Conservation (phyloP, 2,888 invertebrate genomes). For the Ganaspis brasiliensis region DNA sequence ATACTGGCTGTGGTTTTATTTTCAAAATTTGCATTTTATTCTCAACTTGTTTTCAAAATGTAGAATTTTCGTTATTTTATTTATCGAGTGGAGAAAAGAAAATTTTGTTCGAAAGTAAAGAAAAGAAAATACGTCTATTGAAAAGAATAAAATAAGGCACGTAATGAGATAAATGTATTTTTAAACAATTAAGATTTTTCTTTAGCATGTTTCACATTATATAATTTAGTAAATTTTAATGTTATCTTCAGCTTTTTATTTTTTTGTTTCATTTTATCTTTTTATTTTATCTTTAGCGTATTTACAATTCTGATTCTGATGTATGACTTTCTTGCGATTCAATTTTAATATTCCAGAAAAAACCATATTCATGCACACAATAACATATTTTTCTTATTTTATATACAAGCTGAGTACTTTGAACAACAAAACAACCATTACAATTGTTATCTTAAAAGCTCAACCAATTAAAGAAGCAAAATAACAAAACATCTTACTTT, state of each 20-base stretch:
- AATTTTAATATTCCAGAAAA: background rate
- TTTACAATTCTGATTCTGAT: background rate
- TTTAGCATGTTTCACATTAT: background rate
- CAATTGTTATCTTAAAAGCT: slow-evolving; percentile 8
- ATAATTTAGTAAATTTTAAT: background rate
- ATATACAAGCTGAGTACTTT: slow-evolving; percentile 7
- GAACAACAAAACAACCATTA: slow-evolving; percentile 23
- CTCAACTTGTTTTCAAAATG: background rate
- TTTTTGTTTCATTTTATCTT: background rate
- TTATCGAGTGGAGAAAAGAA: no score
- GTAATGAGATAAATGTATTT: no score
- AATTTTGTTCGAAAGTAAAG: no score
- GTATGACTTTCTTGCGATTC: background rate
- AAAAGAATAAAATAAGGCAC: no score
- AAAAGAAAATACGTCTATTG: no score
- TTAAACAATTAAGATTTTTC: background rate
- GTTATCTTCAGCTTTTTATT: background rate
- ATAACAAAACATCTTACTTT: slow-evolving; percentile 12
- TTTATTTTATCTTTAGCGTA: background rate
- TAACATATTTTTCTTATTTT: background rate
- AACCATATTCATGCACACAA: background rate
- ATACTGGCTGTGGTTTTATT: background rate
- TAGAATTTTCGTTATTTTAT: no score
- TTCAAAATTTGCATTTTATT: background rate
- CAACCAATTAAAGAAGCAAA: slow-evolving; percentile 1